A percentile compares a stretch with the other conserved stretches of the same genome.
Evolutionary conservation across 1,140 invertebrate species (phyloP).

Genomic region (Lethocerus indicus): DNA sequence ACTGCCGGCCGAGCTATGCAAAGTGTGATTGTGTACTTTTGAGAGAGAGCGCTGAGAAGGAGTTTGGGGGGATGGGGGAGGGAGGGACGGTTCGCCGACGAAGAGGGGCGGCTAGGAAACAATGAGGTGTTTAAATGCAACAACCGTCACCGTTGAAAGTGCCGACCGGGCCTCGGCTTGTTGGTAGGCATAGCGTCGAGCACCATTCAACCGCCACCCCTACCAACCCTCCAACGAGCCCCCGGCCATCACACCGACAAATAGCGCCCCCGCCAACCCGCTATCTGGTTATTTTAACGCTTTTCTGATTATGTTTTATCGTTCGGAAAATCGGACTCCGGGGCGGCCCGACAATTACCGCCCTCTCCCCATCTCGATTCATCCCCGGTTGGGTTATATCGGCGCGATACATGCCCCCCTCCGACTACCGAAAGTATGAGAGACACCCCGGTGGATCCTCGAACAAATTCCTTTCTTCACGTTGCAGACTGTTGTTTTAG

Average conservation of each 20-base stretch:
- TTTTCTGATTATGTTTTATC: conserved; percentile 16
- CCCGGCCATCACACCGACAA: not conserved
- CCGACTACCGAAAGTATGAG: too few relatives aligned
- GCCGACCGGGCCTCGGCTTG: not conserved
- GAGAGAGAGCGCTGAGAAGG: conserved; percentile 1
- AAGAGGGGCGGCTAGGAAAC: not conserved
- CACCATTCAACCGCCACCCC: conserved; percentile 4
- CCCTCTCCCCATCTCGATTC: too few relatives aligned
- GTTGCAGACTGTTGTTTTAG: too few relatives aligned
- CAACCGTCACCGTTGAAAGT: conserved; percentile 7
- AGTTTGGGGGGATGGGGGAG: not conserved
- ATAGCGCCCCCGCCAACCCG: not conserved
- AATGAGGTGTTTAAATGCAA: conserved; percentile 18
- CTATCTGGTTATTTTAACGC: too few relatives aligned
- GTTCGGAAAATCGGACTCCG: conserved; percentile 12
- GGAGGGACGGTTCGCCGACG: not conserved
- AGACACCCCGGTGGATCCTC: too few relatives aligned
- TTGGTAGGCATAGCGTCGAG: too few relatives aligned
- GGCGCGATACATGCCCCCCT: too few relatives aligned
- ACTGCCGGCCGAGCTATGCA: not conserved
- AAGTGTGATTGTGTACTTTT: not conserved
- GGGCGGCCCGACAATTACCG: not conserved
- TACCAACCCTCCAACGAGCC: not conserved
- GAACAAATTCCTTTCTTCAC: too few relatives aligned
- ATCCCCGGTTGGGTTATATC: too few relatives aligned